Base-by-base conservation (phyloP, 2,797 vertebrate species). In the Tragelaphus eurycerus region DNA sequence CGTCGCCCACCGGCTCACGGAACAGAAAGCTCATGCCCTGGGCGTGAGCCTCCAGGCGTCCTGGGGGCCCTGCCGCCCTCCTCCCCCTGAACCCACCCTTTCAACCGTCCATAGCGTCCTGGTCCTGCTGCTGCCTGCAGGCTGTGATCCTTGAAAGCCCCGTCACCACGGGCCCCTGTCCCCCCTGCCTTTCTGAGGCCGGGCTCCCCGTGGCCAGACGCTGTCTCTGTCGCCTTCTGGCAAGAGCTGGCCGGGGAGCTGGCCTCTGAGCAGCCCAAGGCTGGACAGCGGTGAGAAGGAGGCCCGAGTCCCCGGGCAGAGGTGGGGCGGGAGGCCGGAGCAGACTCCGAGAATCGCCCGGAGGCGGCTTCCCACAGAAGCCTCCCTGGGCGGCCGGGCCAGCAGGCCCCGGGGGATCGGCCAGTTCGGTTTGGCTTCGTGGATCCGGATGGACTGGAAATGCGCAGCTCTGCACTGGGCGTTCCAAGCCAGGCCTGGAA, bases 361-460 rank as follows among this genome's bases (percentile, higher is more conserved):
- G 94, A 89, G 95, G 95, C 95, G 2, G 46, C 93, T 96, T 97
- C 97, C 96, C 97, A 97, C 93, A 10, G 71, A 16, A 60, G 34
- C 59, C 54, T n/a, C 25, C 19, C 55, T 6, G 1, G n/a, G 71
- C 1, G 12, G 82, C 87, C 25, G 43, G 57, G 90, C 85, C 94
- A n/a, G 34, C 0, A 0, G 76, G n/a, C 74, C 76, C 31, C 46
- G 0, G 17, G 54, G 81, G 25, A 14, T 13, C n/a, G 89, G 81
- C 55, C 93, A 31, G 62, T 12, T 79, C 8, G 91, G 85, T 34
- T 64, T 29, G 64, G 87, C 86, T 17, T 4, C 0, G 5, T 11
- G 83, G 79, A 94, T 82, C 97, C 86, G 79, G 97, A 92, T 1
- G 86, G 92, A 98, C 98, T 93, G 96, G 97, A 98, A 98, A 90